Evolutionary conservation across 2,888 invertebrate genomes (phyloP).

Genomic region (Dinocampus coccinellae): DNA sequence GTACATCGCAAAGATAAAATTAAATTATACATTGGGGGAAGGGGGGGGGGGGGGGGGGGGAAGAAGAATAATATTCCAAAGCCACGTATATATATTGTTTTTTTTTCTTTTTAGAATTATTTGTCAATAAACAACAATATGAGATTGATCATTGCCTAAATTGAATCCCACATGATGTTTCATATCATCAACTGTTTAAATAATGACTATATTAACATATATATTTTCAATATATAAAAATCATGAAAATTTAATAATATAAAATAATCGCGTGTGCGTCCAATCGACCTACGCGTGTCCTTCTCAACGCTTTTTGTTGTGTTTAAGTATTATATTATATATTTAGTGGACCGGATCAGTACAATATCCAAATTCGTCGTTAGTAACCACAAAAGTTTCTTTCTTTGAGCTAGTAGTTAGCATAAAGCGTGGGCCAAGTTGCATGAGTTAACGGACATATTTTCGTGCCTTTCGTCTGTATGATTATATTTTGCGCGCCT

Average conservation of each 20-base stretch:
- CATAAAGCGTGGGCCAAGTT: slow-evolving; percentile 45
- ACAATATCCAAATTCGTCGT: slow-evolving; percentile 44
- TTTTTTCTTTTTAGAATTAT: not conserved
- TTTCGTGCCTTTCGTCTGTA: slow-evolving; percentile 10
- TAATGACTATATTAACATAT: not conserved
- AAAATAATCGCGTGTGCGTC: slow-evolving; percentile 29
- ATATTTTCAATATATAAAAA: not conserved
- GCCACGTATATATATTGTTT: too few relatives aligned
- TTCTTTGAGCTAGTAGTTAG: slow-evolving; percentile 36
- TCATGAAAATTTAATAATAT: not conserved
- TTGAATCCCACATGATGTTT: not conserved
- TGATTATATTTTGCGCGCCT: not conserved
- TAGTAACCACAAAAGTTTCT: slow-evolving; percentile 34
- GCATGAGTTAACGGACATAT: slow-evolving; percentile 29
- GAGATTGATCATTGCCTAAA: not conserved
- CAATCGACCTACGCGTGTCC: slow-evolving; percentile 41
- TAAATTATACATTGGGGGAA: too few relatives aligned
- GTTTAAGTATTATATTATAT: slow-evolving; percentile 10
- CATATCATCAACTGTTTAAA: not conserved
- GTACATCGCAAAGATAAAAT: too few relatives aligned
- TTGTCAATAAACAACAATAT: not conserved
- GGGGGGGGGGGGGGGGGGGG: too few relatives aligned
- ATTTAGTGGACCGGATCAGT: not conserved
- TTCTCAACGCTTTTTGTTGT: slow-evolving; percentile 23
- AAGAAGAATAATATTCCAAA: too few relatives aligned